These are phyloP conservation scores for Lysandra bellargus DNA, from an alignment of 2,888 invertebrate genomes.

Conservation along the genomic window DNA sequence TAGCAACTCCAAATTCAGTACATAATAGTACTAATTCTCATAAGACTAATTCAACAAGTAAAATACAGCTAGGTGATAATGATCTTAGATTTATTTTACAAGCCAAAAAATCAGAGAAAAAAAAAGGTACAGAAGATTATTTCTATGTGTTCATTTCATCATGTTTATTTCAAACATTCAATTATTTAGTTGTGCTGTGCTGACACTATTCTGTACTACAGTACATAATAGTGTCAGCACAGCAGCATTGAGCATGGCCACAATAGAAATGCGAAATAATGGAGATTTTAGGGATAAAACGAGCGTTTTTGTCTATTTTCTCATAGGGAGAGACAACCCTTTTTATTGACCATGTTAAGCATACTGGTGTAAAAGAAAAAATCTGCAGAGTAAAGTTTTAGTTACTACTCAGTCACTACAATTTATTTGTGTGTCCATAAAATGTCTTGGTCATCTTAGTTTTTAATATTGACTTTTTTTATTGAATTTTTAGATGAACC, in stretches of 20 bases:
- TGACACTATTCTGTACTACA: no score
- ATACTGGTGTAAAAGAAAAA: no score
- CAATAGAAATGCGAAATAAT: no score
- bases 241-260: no score
- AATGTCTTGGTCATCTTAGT: not conserved
- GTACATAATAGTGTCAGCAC: no score
- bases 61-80: conserved; percentile 40
- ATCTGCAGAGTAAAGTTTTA: no score
- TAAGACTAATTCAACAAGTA: not conserved
- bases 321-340: no score
- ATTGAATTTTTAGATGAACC: conserved; percentile 1
- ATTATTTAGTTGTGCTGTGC: no score
- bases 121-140: conserved; percentile 31
- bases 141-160: not conserved
- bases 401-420: not conserved
- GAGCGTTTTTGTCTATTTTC: no score
- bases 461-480: not conserved
- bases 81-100: conserved; percentile 54
- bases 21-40: not conserved
- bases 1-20: not conserved
- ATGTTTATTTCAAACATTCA: no score
- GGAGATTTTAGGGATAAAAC: no score
- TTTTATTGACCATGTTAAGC: no score
- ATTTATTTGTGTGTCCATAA: not conserved
- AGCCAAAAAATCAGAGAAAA: conserved; percentile 44